Percentiles rank a stretch among this genome's conserved stretches.
These are phyloP conservation scores for Nyctereutes procyonoides DNA, from an alignment of 2,113 vertebrate species.

Conservation along the genomic window DNA sequence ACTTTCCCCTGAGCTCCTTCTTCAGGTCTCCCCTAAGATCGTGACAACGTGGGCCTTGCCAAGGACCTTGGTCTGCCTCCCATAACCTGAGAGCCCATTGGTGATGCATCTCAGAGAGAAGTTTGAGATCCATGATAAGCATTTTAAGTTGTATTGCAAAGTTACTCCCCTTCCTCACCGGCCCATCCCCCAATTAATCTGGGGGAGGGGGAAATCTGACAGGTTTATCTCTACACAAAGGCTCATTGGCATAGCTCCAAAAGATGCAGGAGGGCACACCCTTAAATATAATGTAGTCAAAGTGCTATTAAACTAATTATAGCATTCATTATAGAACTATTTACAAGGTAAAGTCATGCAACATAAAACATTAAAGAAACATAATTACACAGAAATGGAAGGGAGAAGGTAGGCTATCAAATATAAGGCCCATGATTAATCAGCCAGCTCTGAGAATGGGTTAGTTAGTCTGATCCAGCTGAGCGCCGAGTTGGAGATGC, in stretches of 20 bases:
- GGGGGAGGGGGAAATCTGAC: background rate
- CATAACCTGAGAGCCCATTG: background rate
- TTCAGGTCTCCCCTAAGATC: background rate
- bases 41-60: background rate
- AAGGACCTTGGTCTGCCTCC: background rate
- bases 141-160: constrained; percentile 13
- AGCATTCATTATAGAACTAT: constrained; percentile 78
- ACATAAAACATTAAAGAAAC: constrained; percentile 79
- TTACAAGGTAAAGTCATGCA: constrained; percentile 77
- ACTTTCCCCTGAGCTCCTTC: background rate
- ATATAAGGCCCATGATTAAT: constrained; percentile 35
- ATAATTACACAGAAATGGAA: constrained; percentile 73
- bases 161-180: background rate
- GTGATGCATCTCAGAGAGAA: background rate
- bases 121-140: background rate
- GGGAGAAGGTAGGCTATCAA: constrained; percentile 17
- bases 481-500: background rate
- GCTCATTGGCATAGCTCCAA: constrained; percentile 50
- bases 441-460: constrained; percentile 9
- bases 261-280: constrained; percentile 46
- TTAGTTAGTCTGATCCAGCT: background rate
- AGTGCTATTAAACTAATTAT: constrained; percentile 80
- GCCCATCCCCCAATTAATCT: background rate
- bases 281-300: constrained; percentile 72
- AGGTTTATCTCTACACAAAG: background rate